Conservation (phyloP, 2,888 invertebrate genomes). For the Drosophila mimica region DNA sequence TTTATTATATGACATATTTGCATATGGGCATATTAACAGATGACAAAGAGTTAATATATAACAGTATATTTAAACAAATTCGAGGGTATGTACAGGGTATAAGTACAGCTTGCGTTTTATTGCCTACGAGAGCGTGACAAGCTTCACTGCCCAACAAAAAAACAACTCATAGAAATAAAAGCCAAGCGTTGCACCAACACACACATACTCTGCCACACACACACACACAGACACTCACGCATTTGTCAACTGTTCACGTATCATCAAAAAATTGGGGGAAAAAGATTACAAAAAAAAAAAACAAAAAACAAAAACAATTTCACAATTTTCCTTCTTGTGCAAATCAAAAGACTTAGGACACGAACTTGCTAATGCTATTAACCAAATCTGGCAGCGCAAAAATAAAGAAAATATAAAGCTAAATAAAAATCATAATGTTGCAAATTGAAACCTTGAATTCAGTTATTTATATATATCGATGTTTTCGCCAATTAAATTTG, state of each 20-base stretch:
- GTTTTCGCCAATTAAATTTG: background rate
- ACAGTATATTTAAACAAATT: background rate
- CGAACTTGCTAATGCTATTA: slow-evolving; percentile 45
- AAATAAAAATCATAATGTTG: background rate
- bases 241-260: too few species aligned
- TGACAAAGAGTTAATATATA: background rate
- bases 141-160: slow-evolving; percentile 48
- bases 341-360: slow-evolving; percentile 60
- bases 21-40: background rate
- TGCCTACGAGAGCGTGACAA: slow-evolving; percentile 49
- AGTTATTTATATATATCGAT: background rate
- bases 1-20: background rate
- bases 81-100: background rate
- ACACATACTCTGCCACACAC: slow-evolving; percentile 8
- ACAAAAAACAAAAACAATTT: slow-evolving; percentile 11
- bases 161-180: slow-evolving; percentile 2
- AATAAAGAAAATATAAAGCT: background rate
- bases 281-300: background rate
- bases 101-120: slow-evolving; percentile 4
- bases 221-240: background rate
- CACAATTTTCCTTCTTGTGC: slow-evolving; percentile 9
- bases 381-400: slow-evolving; percentile 6
- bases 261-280: slow-evolving; percentile 29
- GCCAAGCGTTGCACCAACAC: slow-evolving; percentile 14
- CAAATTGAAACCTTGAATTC: slow-evolving; percentile 24